Evolutionary conservation across 2,113 vertebrate species (phyloP), one percentile per base, ranked within the genome.

Genomic region (Cryptoleucopteryx plumbea): DNA sequence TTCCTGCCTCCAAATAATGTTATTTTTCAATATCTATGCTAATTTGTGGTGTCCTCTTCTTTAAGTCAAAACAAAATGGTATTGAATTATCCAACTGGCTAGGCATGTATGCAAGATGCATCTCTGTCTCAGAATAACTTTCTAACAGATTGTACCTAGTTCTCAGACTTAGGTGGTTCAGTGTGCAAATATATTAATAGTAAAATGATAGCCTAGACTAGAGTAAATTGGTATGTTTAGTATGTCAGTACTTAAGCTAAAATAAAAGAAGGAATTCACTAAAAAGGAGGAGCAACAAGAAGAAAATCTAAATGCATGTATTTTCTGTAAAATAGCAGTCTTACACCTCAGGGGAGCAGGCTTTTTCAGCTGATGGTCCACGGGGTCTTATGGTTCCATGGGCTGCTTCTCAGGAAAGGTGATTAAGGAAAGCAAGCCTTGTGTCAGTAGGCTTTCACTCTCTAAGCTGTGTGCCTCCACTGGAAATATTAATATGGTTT

Each of bases 31-130:
- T 90, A 84, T 77, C 52, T 86, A 1, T 2, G 2, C 61, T 96
- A 42, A 89, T 96, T 94, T 93, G 74, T 75, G 47, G 47, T 61
- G 19, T 65, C 94, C 26, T 70, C 22, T 88, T 96, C 74, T 96
- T 90, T 80, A 84, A 90, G 75, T 67, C 93, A 91, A 91, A 96
- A 88, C 70, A 83, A 86, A 55, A 45, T 4, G 27, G 40, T 45
- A 20, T 0, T n/a, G 68, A 55, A 34, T 38, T 77, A 45, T 27
- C 63, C 47, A 55, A 2, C 32, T 58, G 63, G 52, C 50, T 62
- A 36, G 59, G 31, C 7, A 2, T 18, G 10, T 4, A 5, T 38
- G 48, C 34, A 40, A 16, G 72, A 16, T 42, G 50, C n/a, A n/a
- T 40, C 47, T 77, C 18, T 32, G 2, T 23, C 36, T 50, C 43